Evolutionary conservation across 2,888 invertebrate species (phyloP).

Genomic region (Latrodectus hesperus): DNA sequence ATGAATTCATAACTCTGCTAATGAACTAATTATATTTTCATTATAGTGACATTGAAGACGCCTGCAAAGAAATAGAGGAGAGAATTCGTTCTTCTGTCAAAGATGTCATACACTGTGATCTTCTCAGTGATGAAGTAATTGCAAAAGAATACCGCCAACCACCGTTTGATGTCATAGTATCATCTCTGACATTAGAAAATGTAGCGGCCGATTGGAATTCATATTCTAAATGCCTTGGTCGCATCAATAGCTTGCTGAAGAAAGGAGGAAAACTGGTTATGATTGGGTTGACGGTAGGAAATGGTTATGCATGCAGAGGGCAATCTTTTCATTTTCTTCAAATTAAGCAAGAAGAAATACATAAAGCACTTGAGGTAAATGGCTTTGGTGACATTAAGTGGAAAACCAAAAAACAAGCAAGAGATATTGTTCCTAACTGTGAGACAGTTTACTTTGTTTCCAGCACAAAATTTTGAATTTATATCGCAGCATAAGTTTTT

Average conservation of each 20-base stretch:
- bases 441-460: conserved; percentile 35
- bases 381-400: conserved; percentile 29
- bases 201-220: conserved; percentile 32
- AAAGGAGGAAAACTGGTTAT: conserved; percentile 20
- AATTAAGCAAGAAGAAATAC: conserved; percentile 10
- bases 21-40: not conserved
- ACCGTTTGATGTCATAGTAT: conserved; percentile 35
- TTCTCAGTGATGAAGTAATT: conserved; percentile 31
- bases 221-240: conserved; percentile 16
- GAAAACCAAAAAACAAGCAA: conserved; percentile 11
- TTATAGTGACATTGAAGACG: conserved; percentile 21
- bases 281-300: conserved; percentile 18
- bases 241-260: conserved; percentile 9
- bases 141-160: conserved; percentile 12
- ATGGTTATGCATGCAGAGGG: conserved; percentile 25
- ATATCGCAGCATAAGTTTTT: too few species aligned
- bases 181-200: conserved; percentile 25
- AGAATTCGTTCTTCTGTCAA: conserved; percentile 43
- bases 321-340: conserved; percentile 35
- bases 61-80: conserved; percentile 30
- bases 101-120: conserved; percentile 31
- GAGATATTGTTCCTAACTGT: conserved; percentile 23
- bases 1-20: not conserved
- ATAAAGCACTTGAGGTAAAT: not conserved
- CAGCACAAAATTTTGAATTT: conserved; percentile 24